These are phyloP conservation scores for Dromaius novaehollandiae DNA, from an alignment of 2,113 vertebrate genomes.

Conservation along the genomic window DNA sequence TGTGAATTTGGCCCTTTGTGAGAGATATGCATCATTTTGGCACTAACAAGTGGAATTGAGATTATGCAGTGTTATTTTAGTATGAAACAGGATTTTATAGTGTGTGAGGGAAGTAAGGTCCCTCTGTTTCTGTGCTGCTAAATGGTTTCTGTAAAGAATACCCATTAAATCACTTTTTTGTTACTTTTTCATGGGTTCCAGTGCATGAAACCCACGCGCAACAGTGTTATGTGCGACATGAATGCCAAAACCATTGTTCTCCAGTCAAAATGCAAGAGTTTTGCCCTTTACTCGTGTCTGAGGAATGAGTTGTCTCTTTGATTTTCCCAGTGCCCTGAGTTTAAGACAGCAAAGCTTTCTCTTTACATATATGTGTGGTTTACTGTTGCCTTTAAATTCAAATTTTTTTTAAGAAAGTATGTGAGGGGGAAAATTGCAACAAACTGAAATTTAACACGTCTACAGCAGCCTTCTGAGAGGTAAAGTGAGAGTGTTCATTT, in stretches of 20 bases:
- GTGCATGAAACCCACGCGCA: background rate
- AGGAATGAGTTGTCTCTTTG: background rate
- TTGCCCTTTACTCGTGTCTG: background rate
- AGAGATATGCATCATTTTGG: conserved; percentile 3
- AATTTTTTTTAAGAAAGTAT: background rate
- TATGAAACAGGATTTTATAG: background rate
- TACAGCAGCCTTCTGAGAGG: background rate
- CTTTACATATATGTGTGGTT: background rate
- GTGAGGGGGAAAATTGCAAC: background rate
- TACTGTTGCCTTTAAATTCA: background rate
- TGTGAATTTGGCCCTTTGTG: conserved; percentile 20
- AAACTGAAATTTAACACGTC: background rate
- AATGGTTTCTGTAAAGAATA: background rate
- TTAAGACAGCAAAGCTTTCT: background rate
- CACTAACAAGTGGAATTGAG: background rate
- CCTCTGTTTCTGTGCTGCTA: background rate
- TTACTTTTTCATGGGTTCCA: background rate
- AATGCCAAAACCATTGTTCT: background rate
- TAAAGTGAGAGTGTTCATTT: background rate
- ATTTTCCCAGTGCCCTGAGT: background rate
- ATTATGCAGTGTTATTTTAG: background rate
- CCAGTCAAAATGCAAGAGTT: background rate
- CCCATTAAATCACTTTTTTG: background rate
- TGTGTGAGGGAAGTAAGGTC: background rate
- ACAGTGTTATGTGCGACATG: background rate